These are phyloP conservation scores for Odontamblyopus rebecca DNA, from an alignment of 2,797 vertebrate species.

Conservation along the genomic window DNA sequence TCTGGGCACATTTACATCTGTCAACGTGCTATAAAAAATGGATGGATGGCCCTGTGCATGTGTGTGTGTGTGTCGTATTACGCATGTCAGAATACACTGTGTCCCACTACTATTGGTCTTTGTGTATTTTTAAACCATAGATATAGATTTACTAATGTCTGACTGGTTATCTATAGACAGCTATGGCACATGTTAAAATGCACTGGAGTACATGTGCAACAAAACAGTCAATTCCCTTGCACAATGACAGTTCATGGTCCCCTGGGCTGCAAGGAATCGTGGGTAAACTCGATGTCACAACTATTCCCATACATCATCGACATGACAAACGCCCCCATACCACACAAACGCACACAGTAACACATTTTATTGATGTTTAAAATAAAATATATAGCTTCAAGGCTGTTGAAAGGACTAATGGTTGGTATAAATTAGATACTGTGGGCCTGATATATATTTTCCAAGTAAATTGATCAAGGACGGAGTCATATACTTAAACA, in stretches of 20 bases:
- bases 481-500: neutral
- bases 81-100: constrained; percentile 36
- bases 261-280: constrained; percentile 56
- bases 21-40: constrained; percentile 65
- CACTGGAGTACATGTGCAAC: constrained; percentile 12
- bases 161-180: constrained; percentile 7
- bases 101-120: constrained; percentile 16
- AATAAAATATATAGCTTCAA: constrained; percentile 13
- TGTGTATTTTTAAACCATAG: constrained; percentile 29
- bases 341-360: constrained; percentile 9
- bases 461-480: neutral
- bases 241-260: constrained; percentile 67
- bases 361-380: constrained; percentile 15
- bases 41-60: constrained; percentile 55
- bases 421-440: constrained; percentile 22
- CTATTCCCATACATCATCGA: constrained; percentile 59
- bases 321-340: constrained; percentile 23
- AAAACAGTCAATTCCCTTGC: constrained; percentile 60
- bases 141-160: constrained; percentile 21
- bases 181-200: neutral
- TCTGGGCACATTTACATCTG: constrained; percentile 76
- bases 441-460: constrained; percentile 18
- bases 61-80: constrained; percentile 18
- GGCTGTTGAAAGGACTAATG: constrained; percentile 15
- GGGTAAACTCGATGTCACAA: constrained; percentile 67